These are phyloP conservation scores for Bradypodion pumilum DNA, from an alignment of 2,797 vertebrate species.

Conservation along the genomic window DNA sequence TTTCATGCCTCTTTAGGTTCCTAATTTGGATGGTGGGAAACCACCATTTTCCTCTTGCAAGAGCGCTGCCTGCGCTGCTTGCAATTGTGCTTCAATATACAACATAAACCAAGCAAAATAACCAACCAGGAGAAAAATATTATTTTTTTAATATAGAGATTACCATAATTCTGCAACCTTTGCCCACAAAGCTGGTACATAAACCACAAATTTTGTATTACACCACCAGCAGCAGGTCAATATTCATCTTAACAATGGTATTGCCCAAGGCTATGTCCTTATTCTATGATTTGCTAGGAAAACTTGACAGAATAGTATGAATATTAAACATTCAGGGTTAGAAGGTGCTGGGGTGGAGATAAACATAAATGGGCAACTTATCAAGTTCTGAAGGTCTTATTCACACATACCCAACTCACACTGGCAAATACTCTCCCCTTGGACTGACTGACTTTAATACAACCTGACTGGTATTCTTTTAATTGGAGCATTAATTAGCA, in stretches of 20 bases:
- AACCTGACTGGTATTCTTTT: conserved; percentile 25
- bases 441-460: conserved; percentile 38
- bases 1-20: too few species aligned
- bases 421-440: conserved; percentile 11
- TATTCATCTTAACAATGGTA: neutral
- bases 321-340: neutral
- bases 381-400: conserved; percentile 41
- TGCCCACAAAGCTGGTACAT: too few species aligned
- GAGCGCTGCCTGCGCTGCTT: too few species aligned
- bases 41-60: too few species aligned
- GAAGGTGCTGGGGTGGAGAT: neutral
- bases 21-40: too few species aligned
- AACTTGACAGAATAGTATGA: neutral
- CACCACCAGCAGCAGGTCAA: neutral
- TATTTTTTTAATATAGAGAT: too few species aligned
- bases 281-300: neutral
- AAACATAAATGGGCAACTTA: conserved; percentile 23
- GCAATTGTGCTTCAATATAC: too few species aligned
- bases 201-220: too few species aligned
- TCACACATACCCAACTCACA: conserved; percentile 25
- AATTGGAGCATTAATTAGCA: conserved; percentile 40
- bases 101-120: too few species aligned
- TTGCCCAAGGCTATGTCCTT: neutral
- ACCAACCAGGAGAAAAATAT: too few species aligned
- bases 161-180: too few species aligned